phyloP scores from a whole-genome alignment of 1,140 invertebrate genomes.

The Eumeta japonica region DNA sequence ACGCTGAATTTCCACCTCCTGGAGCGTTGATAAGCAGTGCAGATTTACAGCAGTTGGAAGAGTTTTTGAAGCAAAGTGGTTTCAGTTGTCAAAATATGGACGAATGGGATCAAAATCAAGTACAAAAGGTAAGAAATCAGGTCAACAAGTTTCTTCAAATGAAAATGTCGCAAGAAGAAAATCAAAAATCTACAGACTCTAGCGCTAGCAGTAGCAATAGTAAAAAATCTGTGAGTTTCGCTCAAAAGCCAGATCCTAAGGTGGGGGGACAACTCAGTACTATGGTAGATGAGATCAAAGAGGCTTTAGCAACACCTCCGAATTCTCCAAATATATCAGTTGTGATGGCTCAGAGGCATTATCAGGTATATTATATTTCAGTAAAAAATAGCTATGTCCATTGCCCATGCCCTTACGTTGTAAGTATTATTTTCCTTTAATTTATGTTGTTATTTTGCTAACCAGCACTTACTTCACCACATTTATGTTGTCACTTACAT shows the following conservation, averaged over 20 bases:
- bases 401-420: slow-evolving; percentile 30
- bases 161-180: slow-evolving; percentile 67
- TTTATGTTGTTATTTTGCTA: slow-evolving; percentile 15
- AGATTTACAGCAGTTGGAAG: slow-evolving; percentile 69
- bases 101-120: slow-evolving; percentile 64
- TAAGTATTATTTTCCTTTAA: slow-evolving; percentile 23
- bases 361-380: slow-evolving; percentile 46
- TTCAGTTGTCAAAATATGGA: slow-evolving; percentile 67
- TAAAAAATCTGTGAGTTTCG: slow-evolving; percentile 60
- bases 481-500: no score
- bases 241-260: slow-evolving; percentile 36
- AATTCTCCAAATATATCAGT: slow-evolving; percentile 72
- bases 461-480: no score
- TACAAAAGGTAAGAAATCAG: slow-evolving; percentile 68
- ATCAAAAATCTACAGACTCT: slow-evolving; percentile 67
- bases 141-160: slow-evolving; percentile 66
- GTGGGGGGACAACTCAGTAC: slow-evolving; percentile 19
- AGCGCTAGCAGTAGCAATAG: slow-evolving; percentile 65
- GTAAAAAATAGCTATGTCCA: no score
- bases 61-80: slow-evolving; percentile 71
- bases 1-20: slow-evolving; percentile 47
- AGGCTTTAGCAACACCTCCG: slow-evolving; percentile 62
- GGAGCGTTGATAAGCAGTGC: slow-evolving; percentile 60
- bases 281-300: slow-evolving; percentile 42
- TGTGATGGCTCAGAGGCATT: slow-evolving; percentile 53